Conservation (phyloP, 2,888 invertebrate species). For the Oscheius sp. region DNA sequence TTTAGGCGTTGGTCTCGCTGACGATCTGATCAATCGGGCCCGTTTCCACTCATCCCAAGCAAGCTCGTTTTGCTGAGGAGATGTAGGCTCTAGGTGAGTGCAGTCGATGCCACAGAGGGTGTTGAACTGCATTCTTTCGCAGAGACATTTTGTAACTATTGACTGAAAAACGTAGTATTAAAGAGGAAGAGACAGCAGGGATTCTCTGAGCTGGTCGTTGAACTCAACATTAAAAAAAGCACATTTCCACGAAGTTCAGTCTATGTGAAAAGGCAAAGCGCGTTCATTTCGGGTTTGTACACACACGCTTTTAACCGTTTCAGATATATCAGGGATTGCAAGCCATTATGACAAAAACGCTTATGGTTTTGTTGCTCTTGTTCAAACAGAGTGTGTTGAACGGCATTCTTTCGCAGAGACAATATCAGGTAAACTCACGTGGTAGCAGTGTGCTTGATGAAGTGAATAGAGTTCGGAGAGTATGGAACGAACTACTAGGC, state of each 20-base stretch:
- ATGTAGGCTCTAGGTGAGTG: slow-evolving; percentile 50
- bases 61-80: slow-evolving; percentile 55
- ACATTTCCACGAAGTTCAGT: too few species aligned
- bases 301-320: too few species aligned
- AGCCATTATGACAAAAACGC: too few species aligned
- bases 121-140: slow-evolving; percentile 52
- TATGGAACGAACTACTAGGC: slow-evolving; percentile 54
- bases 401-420: slow-evolving; percentile 50
- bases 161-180: slow-evolving; percentile 42
- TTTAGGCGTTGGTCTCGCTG: slow-evolving; percentile 22
- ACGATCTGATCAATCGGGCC: slow-evolving; percentile 43
- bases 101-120: slow-evolving; percentile 54
- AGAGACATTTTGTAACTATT: slow-evolving; percentile 56
- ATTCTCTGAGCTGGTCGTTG: too few species aligned
- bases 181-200: not conserved
- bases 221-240: too few species aligned
- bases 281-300: too few species aligned
- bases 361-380: too few species aligned
- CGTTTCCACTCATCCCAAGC: slow-evolving; percentile 60
- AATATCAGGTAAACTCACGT: slow-evolving; percentile 41
- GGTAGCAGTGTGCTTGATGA: slow-evolving; percentile 57
- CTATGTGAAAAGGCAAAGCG: too few species aligned
- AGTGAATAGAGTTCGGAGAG: slow-evolving; percentile 56
- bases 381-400: slow-evolving; percentile 46
- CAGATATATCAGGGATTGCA: too few species aligned